Percentiles rank a stretch among this genome's conserved stretches.
Evolutionary conservation across 2,113 vertebrate species (phyloP).

Genomic region (Colaptes auratus): DNA sequence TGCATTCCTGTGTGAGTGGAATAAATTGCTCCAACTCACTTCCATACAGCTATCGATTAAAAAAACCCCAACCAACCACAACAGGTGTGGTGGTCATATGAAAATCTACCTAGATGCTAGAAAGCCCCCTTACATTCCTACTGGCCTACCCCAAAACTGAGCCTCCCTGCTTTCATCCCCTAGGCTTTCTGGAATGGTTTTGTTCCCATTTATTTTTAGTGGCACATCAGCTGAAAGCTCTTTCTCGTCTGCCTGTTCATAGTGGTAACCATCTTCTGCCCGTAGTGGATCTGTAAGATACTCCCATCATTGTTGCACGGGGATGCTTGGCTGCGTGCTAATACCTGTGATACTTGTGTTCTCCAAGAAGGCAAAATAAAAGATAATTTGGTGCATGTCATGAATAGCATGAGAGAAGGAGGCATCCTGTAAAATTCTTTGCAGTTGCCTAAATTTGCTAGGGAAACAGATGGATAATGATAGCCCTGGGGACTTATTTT

Average conservation of each 20-base stretch:
- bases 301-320: not conserved
- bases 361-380: not conserved
- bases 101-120: not conserved
- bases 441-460: not conserved
- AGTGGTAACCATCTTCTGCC: not conserved
- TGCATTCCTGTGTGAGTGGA: not conserved
- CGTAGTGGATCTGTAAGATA: not conserved
- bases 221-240: not conserved
- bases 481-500: slow-evolving; percentile 45
- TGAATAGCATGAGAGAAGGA: not conserved
- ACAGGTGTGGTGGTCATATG: fast-evolving
- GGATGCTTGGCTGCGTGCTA: not conserved
- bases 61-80: not conserved
- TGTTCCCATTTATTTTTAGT: not conserved
- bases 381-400: not conserved
- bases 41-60: not conserved
- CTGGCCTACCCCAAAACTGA: not conserved
- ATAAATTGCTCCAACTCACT: not conserved
- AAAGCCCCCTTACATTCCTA: not conserved
- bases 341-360: not conserved
- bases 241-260: not conserved
- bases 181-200: not conserved
- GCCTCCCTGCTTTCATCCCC: not conserved
- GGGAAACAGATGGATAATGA: slow-evolving; percentile 64
- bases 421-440: not conserved